Percentiles rank a stretch among this genome's conserved stretches.
Evolutionary conservation across 2,113 vertebrate genomes (phyloP).

Genomic region (Podarcis raffonei): DNA sequence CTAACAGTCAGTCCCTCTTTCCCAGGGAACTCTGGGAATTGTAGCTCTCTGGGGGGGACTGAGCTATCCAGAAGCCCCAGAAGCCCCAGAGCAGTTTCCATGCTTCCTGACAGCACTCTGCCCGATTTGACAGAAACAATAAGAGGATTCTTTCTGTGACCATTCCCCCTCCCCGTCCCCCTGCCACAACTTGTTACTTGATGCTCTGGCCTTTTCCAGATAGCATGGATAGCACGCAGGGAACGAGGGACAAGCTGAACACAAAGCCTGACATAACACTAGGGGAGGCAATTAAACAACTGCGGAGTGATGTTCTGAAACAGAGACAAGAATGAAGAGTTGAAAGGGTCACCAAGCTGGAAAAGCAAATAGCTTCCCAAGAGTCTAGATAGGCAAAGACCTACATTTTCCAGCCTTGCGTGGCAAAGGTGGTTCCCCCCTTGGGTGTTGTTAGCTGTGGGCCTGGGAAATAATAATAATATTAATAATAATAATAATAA

Average conservation of each 20-base stretch:
- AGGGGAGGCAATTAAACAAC: background rate
- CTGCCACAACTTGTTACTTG: rapidly evolving
- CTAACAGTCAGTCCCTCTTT: no score
- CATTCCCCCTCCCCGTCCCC: no score
- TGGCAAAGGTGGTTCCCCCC: no score
- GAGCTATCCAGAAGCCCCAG: no score
- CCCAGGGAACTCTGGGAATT: no score
- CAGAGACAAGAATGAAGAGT: background rate
- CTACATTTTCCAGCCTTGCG: background rate
- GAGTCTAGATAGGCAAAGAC: background rate
- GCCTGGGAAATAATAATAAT: no score
- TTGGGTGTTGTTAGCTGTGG: no score
- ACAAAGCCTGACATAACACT: background rate
- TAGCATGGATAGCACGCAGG: background rate
- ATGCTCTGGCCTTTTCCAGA: constrained; percentile 23
- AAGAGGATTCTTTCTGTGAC: background rate
- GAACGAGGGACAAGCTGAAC: background rate
- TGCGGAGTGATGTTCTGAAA: background rate
- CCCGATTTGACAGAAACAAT: background rate
- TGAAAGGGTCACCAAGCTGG: background rate
- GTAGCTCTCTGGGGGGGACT: no score
- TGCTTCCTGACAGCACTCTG: no score
- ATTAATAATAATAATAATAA: no score
- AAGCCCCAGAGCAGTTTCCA: background rate
- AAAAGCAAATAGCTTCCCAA: background rate